Conservation (phyloP, 2,888 invertebrate genomes). For the Aphrophora alni region DNA sequence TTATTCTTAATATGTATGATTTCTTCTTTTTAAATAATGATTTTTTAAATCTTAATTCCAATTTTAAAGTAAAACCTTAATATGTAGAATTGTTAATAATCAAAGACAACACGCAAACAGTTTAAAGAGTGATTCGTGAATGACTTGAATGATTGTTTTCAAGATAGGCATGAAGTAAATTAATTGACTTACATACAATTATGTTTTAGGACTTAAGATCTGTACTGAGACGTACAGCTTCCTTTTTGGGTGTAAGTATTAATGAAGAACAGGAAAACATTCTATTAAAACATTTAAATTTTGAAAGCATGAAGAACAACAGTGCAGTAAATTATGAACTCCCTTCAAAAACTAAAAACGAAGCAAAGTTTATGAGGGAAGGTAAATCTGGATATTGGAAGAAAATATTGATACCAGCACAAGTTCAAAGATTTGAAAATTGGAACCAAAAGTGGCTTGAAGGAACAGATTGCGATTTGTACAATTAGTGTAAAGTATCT, state of each 20-base stretch:
- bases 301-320: conserved; percentile 65
- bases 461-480: conserved; percentile 25
- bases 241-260: conserved; percentile 57
- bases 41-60: no score
- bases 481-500: not conserved
- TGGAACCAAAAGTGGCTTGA: conserved; percentile 47
- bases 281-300: conserved; percentile 60
- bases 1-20: no score
- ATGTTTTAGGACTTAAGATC: conserved; percentile 56
- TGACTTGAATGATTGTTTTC: no score
- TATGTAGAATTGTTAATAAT: no score
- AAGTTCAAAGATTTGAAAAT: conserved; percentile 54
- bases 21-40: no score
- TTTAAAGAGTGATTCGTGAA: no score
- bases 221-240: conserved; percentile 57
- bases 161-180: no score
- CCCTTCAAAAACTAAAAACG: conserved; percentile 55
- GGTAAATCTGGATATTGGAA: conserved; percentile 59
- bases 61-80: no score
- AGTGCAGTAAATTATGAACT: conserved; percentile 64
- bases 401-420: conserved; percentile 51
- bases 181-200: no score
- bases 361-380: conserved; percentile 59
- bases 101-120: no score
- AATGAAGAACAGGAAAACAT: conserved; percentile 55